Conservation (phyloP, 2,797 vertebrate genomes). For the Apodemus agrarius region DNA sequence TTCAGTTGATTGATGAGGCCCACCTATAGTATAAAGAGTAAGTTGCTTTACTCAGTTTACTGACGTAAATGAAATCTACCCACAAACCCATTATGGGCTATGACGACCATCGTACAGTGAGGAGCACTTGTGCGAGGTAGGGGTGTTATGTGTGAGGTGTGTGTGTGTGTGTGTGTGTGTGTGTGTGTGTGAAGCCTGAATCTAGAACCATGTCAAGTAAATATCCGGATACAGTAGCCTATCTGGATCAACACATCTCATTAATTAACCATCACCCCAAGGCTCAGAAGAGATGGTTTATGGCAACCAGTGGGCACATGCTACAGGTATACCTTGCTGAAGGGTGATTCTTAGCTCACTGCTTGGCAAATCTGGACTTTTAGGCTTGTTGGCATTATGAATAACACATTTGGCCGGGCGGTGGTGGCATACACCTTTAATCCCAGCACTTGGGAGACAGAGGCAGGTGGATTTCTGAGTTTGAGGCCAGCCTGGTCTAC, state of each 20-base stretch:
- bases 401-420: not conserved
- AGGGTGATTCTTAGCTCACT: not conserved
- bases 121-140: no score
- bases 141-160: no score
- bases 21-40: not conserved
- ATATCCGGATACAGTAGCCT: not conserved
- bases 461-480: no score
- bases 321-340: not conserved
- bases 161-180: no score
- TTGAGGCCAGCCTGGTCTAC: no score
- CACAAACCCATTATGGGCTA: not conserved
- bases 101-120: no score
- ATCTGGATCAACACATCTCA: not conserved
- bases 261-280: not conserved
- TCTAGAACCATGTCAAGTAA: conserved; percentile 15
- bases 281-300: not conserved
- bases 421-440: no score
- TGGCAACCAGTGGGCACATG: not conserved
- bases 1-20: not conserved
- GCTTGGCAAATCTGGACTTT: not conserved
- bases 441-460: no score
- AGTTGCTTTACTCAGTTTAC: not conserved
- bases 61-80: not conserved
- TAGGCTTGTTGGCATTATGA: not conserved
- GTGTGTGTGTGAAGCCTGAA: no score